phyloP scores from a whole-genome alignment of 2,113 vertebrate species.

The Paraplagusia blochii region DNA sequence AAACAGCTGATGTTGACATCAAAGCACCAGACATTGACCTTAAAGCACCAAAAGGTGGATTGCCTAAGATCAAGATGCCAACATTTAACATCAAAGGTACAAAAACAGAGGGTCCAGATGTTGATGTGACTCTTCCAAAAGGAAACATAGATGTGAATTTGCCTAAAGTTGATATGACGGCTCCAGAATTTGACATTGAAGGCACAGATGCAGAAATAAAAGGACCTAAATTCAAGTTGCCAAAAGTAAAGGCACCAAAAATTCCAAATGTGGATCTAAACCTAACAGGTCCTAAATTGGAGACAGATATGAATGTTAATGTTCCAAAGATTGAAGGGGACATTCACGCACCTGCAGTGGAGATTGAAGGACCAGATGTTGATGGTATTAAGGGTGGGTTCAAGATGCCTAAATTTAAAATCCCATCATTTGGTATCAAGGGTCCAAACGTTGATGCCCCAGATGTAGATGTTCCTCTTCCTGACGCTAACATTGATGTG shows the following conservation, averaged over 20 bases:
- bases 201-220: slow-evolving; percentile 48
- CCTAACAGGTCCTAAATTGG: slow-evolving; percentile 57
- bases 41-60: slow-evolving; percentile 5
- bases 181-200: slow-evolving; percentile 53
- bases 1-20: not conserved
- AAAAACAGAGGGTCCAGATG: not conserved
- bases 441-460: not conserved
- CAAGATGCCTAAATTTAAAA: not conserved
- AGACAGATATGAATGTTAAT: slow-evolving; percentile 15
- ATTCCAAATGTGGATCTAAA: slow-evolving; percentile 13
- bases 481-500: not conserved
- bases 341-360: slow-evolving; percentile 3
- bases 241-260: slow-evolving; percentile 33
- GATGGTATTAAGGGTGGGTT: not conserved
- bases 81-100: not conserved
- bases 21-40: not conserved
- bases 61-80: slow-evolving; percentile 27
- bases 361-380: not conserved
- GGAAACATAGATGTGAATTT: not conserved
- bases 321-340: slow-evolving; percentile 32
- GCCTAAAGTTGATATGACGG: slow-evolving; percentile 10
- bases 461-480: not conserved
- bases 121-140: not conserved
- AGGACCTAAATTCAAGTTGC: slow-evolving; percentile 40
- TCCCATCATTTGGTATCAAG: not conserved